Base-by-base conservation (phyloP, 2,113 vertebrate genomes). In the Otis tarda region DNA sequence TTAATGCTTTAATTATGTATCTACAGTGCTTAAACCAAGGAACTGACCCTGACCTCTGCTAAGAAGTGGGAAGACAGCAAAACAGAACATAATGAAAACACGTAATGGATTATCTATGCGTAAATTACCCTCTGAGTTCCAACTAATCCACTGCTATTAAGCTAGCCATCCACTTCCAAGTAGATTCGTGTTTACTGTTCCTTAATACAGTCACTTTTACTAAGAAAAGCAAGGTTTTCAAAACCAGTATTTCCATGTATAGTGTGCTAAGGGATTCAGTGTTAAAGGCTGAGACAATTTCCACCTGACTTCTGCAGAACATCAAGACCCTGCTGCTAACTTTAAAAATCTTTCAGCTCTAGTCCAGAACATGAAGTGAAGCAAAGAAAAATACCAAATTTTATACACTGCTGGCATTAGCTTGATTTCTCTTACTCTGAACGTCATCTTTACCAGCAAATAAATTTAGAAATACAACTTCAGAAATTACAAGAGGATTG, bases 71-170 rank as follows among this genome's bases (percentile, higher is more conserved):
- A 78, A 94, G 88, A 83, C 81, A 91, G 96, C 79, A 85, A 89
- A 91, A 94, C 63, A 22, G 63, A 90, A 60, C 43, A 61, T 94
- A 95, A 96, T 95, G 95, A 94, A 95, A 97, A 83, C 71, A 94
- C 19, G 1, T 96, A 93, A 97, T 96, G 92, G 97, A 96, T 95
- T 97, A 95, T 91, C 90, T 86, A 94, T 74, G 92, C 87, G 71
- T 93, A 89, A 95, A 97, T 88, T 87, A 96, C 74, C 94, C 89
- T 96, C 83, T 83, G 79, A 97, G 87, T 97, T 96, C 87, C 86
- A 93, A 91, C 77, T 83, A 96, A 96, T 95, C 82, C 93, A 93
- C 86, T 83, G 89, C 80, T 94, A 97, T 97, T 96, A 97, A 85
- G 92, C 83, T 85, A 97, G 96, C 90, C 65, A 97, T 84, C 90